Conservation (phyloP, 2,797 vertebrate genomes). For the Percopsis omiscomaycus region DNA sequence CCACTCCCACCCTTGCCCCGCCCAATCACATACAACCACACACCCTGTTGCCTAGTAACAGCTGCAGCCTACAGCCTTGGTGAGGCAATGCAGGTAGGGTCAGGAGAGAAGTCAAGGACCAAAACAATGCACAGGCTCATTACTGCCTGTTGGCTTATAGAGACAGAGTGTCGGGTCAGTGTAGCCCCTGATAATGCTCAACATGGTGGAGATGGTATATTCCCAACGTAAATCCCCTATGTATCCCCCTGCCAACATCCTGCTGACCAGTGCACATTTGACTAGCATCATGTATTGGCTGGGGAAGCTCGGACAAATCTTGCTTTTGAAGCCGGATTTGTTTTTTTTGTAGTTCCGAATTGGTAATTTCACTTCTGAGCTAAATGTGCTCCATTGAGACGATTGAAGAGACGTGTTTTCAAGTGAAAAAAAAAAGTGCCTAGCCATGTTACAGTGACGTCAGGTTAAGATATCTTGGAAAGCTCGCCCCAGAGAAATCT, state of each 20-base stretch:
- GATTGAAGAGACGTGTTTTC: no score
- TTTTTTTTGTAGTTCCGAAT: no score
- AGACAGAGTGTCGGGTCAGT: no score
- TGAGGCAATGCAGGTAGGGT: slow-evolving; percentile 39
- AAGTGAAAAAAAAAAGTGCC: no score
- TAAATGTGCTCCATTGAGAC: no score
- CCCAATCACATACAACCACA: slow-evolving; percentile 24
- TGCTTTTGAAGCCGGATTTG: background rate
- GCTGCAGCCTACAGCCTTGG: slow-evolving; percentile 45
- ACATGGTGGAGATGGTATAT: slow-evolving; percentile 63
- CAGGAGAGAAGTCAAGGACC: slow-evolving; percentile 49
- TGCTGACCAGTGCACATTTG: slow-evolving; percentile 69
- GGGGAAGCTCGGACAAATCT: slow-evolving; percentile 39
- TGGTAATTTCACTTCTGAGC: no score
- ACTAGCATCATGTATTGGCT: slow-evolving; percentile 32
- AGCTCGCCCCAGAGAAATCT: no score
- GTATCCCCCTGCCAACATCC: slow-evolving; percentile 61
- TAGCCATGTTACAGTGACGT: no score
- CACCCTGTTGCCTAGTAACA: slow-evolving; percentile 69
- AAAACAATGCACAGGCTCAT: slow-evolving; percentile 24
- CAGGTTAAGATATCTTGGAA: no score
- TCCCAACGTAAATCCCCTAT: slow-evolving; percentile 58
- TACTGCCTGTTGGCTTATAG: no score
- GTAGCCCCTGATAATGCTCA: slow-evolving; percentile 9
- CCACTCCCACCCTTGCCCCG: slow-evolving; percentile 16